Evolutionary conservation across 2,797 vertebrate species (phyloP), one percentile per base, ranked within the genome.

Genomic region (Acanthis flammea): DNA sequence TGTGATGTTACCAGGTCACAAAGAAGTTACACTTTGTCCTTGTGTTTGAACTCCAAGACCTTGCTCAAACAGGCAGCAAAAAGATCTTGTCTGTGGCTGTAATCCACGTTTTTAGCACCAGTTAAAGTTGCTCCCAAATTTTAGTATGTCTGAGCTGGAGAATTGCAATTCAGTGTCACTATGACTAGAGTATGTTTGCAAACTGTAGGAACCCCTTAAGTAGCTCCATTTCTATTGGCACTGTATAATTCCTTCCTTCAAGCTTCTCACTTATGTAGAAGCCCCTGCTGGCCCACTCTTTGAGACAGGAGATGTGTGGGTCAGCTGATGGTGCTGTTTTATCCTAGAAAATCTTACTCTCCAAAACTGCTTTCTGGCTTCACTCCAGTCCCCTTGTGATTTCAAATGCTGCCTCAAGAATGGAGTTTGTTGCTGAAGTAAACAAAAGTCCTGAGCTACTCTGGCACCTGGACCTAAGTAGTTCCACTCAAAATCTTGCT

Each of bases 111-210:
- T 89, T 74, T 41, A 71, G 42, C 58, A 67, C 14, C 23, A 37
- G 18, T 63, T 80, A 3, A 27, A 89, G 45, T 72, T 78, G 27
- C 13, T 78, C 11, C 23, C 22, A 22, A 8, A 37, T 79, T 30
- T 58, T 44, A 54, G 9, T 61, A 23, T 24, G 9, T n/a, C 21
- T 65, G 62, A 67, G 37, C 37, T 84, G 27, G 37, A 87, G 58
- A 87, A 90, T 77, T 4, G 3, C 37, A 14, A 3, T 45, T 23
- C 0, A 0, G 0, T 37, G 10, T 62, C 41, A 27, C 27, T 37
- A 22, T 77, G 33, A 44, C 25, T 51, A 33, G 37, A 17, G 3
- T 30, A 17, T 50, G 17, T 74, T 39, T 84, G 58, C 21, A 55
- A 57, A 50, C 27, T 11, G 45, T 31, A 42, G 42, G 24, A 57